Evolutionary conservation across 2,113 vertebrate genomes (phyloP), one percentile per base, ranked within the genome.

Genomic region (Zeus faber): DNA sequence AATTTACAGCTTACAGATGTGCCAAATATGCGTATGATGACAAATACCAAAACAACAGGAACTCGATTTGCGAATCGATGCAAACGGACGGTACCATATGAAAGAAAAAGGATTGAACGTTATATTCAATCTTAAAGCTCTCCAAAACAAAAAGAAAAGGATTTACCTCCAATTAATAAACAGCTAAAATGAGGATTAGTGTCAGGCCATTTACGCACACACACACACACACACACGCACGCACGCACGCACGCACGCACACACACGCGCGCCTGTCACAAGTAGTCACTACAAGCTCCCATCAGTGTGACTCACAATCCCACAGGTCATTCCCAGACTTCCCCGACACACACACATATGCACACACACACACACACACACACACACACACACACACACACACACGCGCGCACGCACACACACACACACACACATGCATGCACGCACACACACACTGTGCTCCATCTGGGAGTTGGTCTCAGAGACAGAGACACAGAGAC

Each of bases 401-500:
- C 35, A 39, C 39, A 6, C 16, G 20, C 16, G 13, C 43, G 11
- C 43, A 7, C 41, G 20, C 39, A 41, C 39, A 6, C 16, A 41
- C 16, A 22, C 43, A 22, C 43, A 7, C 41, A 41, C 39, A 41
- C 39, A 41, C 18, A 2, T 20, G 20, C 23, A 48, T 14, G 5
- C 47, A 29, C 47, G 7, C 47, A 47, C 45, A 47, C 45, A 27
- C 23, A 8, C 24, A 48, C 14, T 2, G 7, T 4, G 16, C 8
- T 17, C 6, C 40, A 49, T 45, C 49, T 35, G 31, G 9, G 31
- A 10, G 41, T 44, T 18, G 17, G 41, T 44, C 18, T 56, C 18
- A 44, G 26, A 6, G 20, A 13, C 17, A 24, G 26, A 4, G 14
- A 9, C 41, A 17, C 51, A 11, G 65, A 79, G 79, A 81, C 83